Base-by-base conservation (phyloP, 2,113 vertebrate genomes). In the Cyrtonyx montezumae region DNA sequence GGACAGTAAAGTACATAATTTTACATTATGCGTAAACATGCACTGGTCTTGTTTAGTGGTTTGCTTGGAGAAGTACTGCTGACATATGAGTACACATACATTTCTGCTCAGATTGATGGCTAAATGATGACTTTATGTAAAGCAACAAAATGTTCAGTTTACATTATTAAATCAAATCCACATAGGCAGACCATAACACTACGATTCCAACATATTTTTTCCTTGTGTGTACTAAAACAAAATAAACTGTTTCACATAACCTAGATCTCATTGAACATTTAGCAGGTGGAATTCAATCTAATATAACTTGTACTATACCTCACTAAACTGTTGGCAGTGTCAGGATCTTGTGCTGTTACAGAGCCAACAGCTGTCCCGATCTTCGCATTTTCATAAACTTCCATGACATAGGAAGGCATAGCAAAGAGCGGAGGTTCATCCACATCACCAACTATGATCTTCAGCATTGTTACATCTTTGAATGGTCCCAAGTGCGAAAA, bases 401-500 rank as follows among this genome's bases (percentile, higher is more conserved):
- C 99, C 99, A 99, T 98, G 93, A 99, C 88, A 36, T 99, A 99
- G 61, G 98, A 99, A 94, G 99, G 98, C 97, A 99, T 97, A 62
- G 98, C 98, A 95, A 99, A 99, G 22, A 99, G 97, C 0, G 99
- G 99, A 2, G 99, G 98, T 79, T 99, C 99, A 28, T 99, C 98
- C 86, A 99, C 99, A 22, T 99, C 99, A 0, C 99, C 99, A 6
- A 99, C 98, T 15, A 99, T 99, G 93, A 99, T 98, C 97, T 99
- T 99, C 66, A 99, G 66, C 83, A 98, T 98, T 6, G 99, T 98
- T 3, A 98, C 98, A 92, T 99, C 99, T 96, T 98, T 99, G 97
- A 99, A 99, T 3, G 99, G 98, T 25, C 99, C 99, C 84, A 99
- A 96, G 88, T 99, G 98, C 0, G 98, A 99, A 94, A 99, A 99